Percentiles rank a stretch among this genome's conserved stretches.
Evolutionary conservation across 1,140 invertebrate species (phyloP).

Genomic region (Tyrophagus putrescentiae): DNA sequence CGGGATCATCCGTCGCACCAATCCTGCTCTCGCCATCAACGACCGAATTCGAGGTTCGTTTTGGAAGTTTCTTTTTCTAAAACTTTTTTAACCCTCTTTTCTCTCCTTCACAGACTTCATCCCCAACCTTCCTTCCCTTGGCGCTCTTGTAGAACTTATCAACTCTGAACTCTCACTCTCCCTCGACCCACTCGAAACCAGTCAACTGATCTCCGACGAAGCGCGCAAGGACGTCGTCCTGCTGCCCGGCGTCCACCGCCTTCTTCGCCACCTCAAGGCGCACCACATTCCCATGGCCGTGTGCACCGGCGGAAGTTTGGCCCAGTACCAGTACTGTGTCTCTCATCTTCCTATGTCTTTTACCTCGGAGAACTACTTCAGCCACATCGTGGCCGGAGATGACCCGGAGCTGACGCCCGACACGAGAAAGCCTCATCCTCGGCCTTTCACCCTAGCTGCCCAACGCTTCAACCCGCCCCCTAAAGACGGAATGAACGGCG

Average conservation of each 20-base stretch:
- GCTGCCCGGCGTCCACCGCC: not conserved
- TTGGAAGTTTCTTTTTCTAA: not conserved
- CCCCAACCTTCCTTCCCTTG: not conserved
- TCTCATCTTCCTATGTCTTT: not conserved
- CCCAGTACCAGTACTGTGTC: no score
- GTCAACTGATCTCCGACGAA: not conserved
- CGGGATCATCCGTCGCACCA: not conserved
- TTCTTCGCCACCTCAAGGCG: not conserved
- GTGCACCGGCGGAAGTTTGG: not conserved
- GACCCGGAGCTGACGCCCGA: not conserved
- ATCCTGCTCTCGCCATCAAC: not conserved
- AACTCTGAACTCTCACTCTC: not conserved
- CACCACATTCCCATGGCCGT: not conserved
- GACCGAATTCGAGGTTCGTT: constrained; percentile 9
- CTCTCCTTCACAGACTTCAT: not conserved
- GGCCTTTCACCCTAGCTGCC: not conserved
- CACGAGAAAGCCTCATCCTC: not conserved
- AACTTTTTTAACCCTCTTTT: not conserved
- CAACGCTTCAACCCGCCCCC: not conserved
- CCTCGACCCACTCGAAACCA: no score
- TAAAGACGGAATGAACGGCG: not conserved
- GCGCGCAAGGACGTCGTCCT: not conserved
- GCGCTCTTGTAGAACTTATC: not conserved
- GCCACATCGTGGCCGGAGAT: not conserved
- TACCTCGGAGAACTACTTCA: not conserved